phyloP scores from a whole-genome alignment of 2,113 vertebrate species.

The Alectura lathami region DNA sequence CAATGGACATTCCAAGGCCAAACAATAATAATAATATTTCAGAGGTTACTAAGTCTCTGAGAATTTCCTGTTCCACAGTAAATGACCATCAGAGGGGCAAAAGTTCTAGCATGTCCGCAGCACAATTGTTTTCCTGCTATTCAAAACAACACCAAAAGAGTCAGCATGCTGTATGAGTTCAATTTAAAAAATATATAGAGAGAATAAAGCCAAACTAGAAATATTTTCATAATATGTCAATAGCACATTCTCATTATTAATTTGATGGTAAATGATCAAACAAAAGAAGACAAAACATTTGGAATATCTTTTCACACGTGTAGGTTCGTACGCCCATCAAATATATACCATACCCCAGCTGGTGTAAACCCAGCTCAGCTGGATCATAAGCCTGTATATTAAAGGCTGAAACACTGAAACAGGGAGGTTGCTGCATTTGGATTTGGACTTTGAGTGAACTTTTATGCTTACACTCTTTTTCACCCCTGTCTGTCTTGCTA shows the following conservation, averaged over 20 bases:
- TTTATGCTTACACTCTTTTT: not conserved
- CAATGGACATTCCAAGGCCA: not conserved
- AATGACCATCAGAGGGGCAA: not conserved
- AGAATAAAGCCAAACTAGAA: not conserved
- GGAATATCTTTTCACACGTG: not conserved
- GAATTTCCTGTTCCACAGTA: not conserved
- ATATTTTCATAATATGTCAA: not conserved
- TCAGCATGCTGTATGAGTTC: not conserved
- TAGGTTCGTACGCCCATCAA: not conserved
- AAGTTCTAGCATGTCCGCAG: not conserved
- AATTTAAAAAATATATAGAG: not conserved
- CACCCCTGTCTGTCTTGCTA: not conserved
- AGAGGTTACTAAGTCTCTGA: not conserved
- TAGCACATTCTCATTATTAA: not conserved
- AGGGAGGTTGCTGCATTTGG: not conserved
- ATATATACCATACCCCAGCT: not conserved
- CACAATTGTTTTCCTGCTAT: not conserved
- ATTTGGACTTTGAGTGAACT: not conserved
- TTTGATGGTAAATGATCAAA: not conserved
- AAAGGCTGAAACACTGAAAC: not conserved
- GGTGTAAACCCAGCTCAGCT: not conserved
- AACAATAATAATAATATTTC: not conserved
- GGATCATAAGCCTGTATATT: not conserved
- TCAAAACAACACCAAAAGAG: not conserved
- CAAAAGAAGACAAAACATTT: not conserved